Evolutionary conservation across 2,113 vertebrate species (phyloP), one percentile per base, ranked within the genome.

Genomic region (Neopipo cinnamomea): DNA sequence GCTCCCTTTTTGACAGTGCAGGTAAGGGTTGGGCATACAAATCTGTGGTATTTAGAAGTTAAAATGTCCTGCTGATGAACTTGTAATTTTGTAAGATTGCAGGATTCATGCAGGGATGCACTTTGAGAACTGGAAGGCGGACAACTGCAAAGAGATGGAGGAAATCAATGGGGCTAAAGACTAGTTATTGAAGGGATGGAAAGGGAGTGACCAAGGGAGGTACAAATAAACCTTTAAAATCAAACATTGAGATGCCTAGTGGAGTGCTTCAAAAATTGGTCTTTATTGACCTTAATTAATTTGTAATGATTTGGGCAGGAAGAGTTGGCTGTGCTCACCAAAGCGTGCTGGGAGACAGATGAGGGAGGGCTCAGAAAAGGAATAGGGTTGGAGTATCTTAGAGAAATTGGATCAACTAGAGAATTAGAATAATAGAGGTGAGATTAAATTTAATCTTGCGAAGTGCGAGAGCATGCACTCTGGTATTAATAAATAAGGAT

Each of bases 201-300:
- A 70, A 90, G n/a, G 79, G 72, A 92, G 63, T 74, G 85, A 50
- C 75, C 50, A 33, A 53, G 37, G 85, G 66, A 74, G 25, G 37
- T 44, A 59, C 37, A 50, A 85, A 76, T 50, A 70, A 81, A 55
- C 47, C 56, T 88, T 66, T 58, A 50, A 71, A 93, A 91, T 89
- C 2, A 42, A 58, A 67, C 59, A 8, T 25, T 80, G 46, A 73
- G 20, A 11, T 33, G 53, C 44, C n/a, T 68, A 8, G 14, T 66
- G 37, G 24, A 58, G 49, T 37, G 27, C 61, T 63, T 93, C 24
- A 91, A n/a, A 77, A 88, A 81, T 59, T 52, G 30, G 61, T 67
- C 76, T 89, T 86, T 68, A 84, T 50, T 80, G 79, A 67, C 67
- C 59, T 35, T 91, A 89, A 88, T 92, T 85, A 79, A 70, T 42